Evolutionary conservation across 92 coral and sea anemone species (phyloP), one percentile per base, ranked within the genome.

Genomic region (Palythoa grandis): DNA sequence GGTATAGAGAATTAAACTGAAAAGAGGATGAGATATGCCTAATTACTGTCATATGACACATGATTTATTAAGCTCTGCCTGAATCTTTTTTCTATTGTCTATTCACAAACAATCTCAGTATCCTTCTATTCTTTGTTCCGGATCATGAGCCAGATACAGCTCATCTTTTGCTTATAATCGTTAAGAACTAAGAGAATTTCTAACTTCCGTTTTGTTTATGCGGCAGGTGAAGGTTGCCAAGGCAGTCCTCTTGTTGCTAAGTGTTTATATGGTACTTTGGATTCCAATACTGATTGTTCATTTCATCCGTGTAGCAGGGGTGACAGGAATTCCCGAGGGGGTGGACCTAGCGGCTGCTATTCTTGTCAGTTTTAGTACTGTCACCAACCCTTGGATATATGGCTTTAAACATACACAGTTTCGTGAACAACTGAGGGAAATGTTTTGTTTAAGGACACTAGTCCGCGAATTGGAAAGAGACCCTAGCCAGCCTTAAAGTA

Each of bases 331-430:
- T 3, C 93, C 98, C 7, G 90, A 84, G 79, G 78, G 86, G 73
- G 92, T 94, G 20, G 98, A 94, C 69, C 89, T 94, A 11, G 89
- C 89, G 12, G 95, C 98, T 1, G 98, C 93, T 22, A 83, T 91
- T 67, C 95, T 94, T 24, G 87, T 92, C 72, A 90, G 98, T 19
- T 25, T 83, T 35, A 94, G 98, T 78, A 92, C 95, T 83, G 98
- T 92, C 60, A 94, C 98, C 2, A 92, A 94, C 67, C 98, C 98
- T 5, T 94, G 95, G 98, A 94, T 94, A 70, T 94, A 94, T 72
- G 98, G 98, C 80, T 92, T 82, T 75, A 89, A 89, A 17, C 88
- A 92, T 87, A 83, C 88, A 53, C 93, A 94, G 78, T 94, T 94
- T 58, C 93, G 92, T 82, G 88, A 88, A 61, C 94, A 94, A 74